These are phyloP conservation scores for Chiloscyllium plagiosum DNA, from an alignment of 2,113 vertebrate species.

Conservation along the genomic window DNA sequence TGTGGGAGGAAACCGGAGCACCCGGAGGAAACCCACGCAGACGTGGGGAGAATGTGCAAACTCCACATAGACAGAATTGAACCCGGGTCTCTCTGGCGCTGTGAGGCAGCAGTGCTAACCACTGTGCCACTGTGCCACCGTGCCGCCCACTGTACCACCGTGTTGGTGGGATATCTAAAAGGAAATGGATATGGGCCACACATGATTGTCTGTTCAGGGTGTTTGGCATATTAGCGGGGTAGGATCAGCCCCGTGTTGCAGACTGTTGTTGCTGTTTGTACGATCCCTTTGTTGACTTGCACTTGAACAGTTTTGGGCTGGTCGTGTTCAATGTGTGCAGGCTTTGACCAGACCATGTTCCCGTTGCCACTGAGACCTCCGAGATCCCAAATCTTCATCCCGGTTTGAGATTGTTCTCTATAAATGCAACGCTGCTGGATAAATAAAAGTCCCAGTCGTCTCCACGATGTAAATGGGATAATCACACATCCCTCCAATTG, in stretches of 20 bases:
- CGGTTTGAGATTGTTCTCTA: neutral
- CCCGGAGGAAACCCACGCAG: no score
- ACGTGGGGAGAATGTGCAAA: no score
- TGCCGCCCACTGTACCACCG: no score
- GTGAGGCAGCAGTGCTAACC: no score
- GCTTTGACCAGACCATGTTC: neutral
- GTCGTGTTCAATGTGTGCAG: neutral
- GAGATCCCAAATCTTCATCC: neutral
- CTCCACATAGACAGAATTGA: no score
- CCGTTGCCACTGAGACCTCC: neutral
- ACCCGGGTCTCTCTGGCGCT: no score
- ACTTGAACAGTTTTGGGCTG: neutral
- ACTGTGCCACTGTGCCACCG: no score
- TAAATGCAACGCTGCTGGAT: neutral
- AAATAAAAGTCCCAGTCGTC: neutral
- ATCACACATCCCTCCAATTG: neutral
- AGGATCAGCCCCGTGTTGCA: neutral
- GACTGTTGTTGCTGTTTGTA: neutral
- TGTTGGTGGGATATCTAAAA: neutral
- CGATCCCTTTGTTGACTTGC: neutral
- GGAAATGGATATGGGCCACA: neutral
- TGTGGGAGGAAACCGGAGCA: no score
- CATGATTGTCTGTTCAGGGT: neutral
- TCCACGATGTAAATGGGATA: neutral
- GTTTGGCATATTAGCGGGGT: neutral